Evolutionary conservation across 2,113 vertebrate species (phyloP), one percentile per base, ranked within the genome.

Genomic region (Lepisosteus osseus): DNA sequence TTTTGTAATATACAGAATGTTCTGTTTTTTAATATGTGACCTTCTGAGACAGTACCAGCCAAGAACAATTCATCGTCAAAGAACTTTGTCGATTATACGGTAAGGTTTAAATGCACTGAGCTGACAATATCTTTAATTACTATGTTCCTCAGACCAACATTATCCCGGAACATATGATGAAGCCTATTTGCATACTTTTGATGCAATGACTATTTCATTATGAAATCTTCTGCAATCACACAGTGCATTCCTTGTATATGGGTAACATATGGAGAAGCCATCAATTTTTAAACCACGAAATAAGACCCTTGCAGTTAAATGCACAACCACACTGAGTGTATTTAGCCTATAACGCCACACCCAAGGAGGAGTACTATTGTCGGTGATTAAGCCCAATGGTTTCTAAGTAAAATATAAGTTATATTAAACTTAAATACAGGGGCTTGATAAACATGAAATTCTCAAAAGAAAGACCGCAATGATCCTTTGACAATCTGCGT

Each of bases 381-480:
- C 86, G 86, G 87, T 90, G 79, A 89, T 89, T 87, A 88, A 89
- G 87, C 88, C 89, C 88, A 86, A 82, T 86, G 88, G 88, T 90
- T 89, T 91, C 88, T 90, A 89, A 89, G 89, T 89, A 92, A 91
- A 92, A 92, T 86, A 90, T 86, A 84, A 92, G 91, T 92, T 93
- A 92, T 91, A 93, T 92, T 92, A 90, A 93, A 87, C 91, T 91
- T 93, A 93, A 93, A 92, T 92, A 93, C 90, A 92, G 92, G 92
- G 91, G 92, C 88, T 92, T 90, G 91, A 92, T 92, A 93, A 93
- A 92, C 90, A 90, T 91, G 89, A 72, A 86, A 83, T 83, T 80
- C 79, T 81, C 82, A 86, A 76, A 67, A 85, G 84, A 86, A 82
- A 84, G 87, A 83, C 88, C 87, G 82, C 88, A 89, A 87, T 83